A percentile compares a stretch with the other conserved stretches of the same genome.
Conservation (phyloP, 1,140 invertebrate species). For the Meteorus sp. region DNA sequence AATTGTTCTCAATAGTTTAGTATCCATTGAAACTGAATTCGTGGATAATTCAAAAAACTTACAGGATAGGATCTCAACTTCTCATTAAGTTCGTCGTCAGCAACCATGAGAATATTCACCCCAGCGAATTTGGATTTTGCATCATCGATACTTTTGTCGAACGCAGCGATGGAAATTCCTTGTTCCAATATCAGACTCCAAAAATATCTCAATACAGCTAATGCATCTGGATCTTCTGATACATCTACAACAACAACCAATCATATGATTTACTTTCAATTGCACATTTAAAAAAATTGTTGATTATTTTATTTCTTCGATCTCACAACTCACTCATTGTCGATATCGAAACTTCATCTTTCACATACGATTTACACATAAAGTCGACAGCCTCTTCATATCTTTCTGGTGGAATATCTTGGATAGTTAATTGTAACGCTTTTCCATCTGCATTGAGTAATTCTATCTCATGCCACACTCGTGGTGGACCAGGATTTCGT, state of each 20-base stretch:
- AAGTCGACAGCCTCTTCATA: constrained; percentile 15
- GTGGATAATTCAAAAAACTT: too few relatives aligned
- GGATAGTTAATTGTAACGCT: constrained; percentile 12
- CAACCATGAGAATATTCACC: neutral
- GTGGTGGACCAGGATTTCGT: constrained; percentile 5
- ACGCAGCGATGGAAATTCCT: neutral
- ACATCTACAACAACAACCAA: neutral
- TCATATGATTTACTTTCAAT: neutral
- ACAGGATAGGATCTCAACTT: too few relatives aligned
- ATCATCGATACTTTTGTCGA: neutral
- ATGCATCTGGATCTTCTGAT: neutral
- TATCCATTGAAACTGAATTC: too few relatives aligned
- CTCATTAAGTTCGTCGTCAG: neutral
- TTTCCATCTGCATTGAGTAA: constrained; percentile 14
- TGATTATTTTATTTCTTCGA: too few relatives aligned
- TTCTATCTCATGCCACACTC: constrained; percentile 15
- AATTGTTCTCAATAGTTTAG: too few relatives aligned
- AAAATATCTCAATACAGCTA: neutral
- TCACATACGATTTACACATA: constrained; percentile 12
- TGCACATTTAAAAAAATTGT: too few relatives aligned
- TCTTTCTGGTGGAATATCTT: constrained; percentile 21
- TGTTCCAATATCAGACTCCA: neutral
- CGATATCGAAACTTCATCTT: constrained; percentile 12
- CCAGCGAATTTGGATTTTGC: neutral
- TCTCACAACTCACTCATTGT: constrained; percentile 9